Conservation (phyloP, 2,113 vertebrate species). For the Apodemus sylvaticus region DNA sequence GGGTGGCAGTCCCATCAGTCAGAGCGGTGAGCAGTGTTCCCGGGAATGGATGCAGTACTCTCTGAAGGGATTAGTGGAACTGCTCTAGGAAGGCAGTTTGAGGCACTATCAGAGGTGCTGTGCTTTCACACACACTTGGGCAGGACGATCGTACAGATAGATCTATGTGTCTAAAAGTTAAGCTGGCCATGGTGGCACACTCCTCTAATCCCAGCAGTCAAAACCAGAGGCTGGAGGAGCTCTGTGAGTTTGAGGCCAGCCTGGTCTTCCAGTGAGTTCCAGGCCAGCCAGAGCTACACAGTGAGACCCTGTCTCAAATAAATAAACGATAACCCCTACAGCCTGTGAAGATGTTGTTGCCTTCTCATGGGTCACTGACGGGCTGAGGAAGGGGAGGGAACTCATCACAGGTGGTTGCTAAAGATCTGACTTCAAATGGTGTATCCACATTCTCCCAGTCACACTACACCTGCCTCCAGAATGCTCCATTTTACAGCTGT, state of each 20-base stretch:
- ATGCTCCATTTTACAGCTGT: neutral
- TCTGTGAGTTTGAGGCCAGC: neutral
- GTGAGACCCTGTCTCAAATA: neutral
- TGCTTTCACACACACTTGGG: neutral
- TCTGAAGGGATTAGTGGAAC: neutral
- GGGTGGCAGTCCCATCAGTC: neutral
- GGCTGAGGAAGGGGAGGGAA: neutral
- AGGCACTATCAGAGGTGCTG: neutral
- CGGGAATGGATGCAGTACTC: neutral
- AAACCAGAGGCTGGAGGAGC: neutral
- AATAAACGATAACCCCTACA: neutral
- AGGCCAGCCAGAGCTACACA: neutral
- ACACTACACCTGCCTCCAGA: neutral
- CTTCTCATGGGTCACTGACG: neutral
- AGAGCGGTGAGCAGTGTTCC: neutral
- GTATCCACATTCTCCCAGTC: neutral
- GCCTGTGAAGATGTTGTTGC: neutral
- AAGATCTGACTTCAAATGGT: neutral
- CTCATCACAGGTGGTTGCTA: neutral
- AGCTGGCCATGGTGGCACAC: neutral
- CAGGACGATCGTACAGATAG: neutral
- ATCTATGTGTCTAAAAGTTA: neutral
- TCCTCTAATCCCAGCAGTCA: neutral
- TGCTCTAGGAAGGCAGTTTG: neutral
- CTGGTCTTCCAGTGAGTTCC: neutral